These are phyloP conservation scores for Gobiocypris rarus DNA, from an alignment of 2,113 vertebrate species.

Conservation along the genomic window DNA sequence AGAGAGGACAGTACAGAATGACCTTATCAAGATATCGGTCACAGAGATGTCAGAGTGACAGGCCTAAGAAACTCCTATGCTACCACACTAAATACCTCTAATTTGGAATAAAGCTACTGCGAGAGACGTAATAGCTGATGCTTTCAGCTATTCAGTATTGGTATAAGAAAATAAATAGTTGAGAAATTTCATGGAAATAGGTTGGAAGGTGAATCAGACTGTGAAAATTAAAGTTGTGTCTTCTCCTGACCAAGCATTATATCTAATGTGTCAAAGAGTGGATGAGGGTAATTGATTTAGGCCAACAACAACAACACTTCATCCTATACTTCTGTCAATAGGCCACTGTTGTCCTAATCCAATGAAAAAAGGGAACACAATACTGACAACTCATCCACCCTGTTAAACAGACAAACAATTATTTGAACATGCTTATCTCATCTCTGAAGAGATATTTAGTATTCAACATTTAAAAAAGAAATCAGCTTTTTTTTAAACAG, in stretches of 20 bases:
- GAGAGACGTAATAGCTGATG: no score
- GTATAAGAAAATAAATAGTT: not conserved
- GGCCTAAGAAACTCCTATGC: conserved; percentile 7
- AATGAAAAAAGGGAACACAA: conserved; percentile 10
- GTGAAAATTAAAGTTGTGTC: not conserved
- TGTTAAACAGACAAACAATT: conserved; percentile 22
- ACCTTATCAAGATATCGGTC: conserved; percentile 47
- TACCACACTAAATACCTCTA: not conserved
- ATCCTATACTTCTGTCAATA: conserved; percentile 34
- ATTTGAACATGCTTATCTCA: not conserved
- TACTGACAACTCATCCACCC: conserved; percentile 6
- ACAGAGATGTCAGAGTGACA: not conserved
- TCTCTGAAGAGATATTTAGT: not conserved
- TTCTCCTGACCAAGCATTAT: not conserved
- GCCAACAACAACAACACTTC: conserved; percentile 33
- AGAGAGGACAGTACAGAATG: conserved; percentile 43
- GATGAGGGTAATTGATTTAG: conserved; percentile 39
- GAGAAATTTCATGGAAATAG: not conserved
- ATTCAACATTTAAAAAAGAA: no score
- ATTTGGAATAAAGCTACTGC: not conserved
- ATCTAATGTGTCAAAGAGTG: conserved; percentile 11
- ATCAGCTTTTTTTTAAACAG: not conserved
- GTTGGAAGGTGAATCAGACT: not conserved
- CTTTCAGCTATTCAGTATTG: not conserved
- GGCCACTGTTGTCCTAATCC: conserved; percentile 13